Percentiles rank a stretch among this genome's conserved stretches.
Evolutionary conservation across 2,888 invertebrate genomes (phyloP).

Genomic region (Coleophora deauratella): DNA sequence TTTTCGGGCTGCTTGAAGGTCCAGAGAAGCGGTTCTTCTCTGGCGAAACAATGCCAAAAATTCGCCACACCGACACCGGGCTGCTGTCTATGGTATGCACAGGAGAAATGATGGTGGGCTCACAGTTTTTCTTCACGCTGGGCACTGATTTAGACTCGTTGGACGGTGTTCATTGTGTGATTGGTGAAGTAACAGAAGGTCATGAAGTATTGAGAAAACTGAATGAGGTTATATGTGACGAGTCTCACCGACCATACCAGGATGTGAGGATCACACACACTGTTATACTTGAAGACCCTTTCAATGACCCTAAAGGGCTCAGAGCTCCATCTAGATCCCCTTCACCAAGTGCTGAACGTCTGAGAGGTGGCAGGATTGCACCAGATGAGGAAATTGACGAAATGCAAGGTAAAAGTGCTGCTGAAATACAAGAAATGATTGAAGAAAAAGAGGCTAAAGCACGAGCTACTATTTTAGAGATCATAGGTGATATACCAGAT

Average conservation of each 20-base stretch:
- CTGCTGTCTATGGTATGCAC: slow-evolving; percentile 96
- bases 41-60: slow-evolving; percentile 91
- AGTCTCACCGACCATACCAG: slow-evolving; percentile 90
- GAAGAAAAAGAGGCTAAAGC: slow-evolving; percentile 96
- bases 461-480: slow-evolving; percentile 97
- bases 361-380: slow-evolving; percentile 90
- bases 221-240: slow-evolving; percentile 96
- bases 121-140: slow-evolving; percentile 97
- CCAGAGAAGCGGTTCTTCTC: slow-evolving; percentile 91
- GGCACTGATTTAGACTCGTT: slow-evolving; percentile 90
- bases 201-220: slow-evolving; percentile 88
- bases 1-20: slow-evolving; percentile 91
- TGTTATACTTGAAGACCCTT: slow-evolving; percentile 96
- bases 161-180: slow-evolving; percentile 94
- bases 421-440: slow-evolving; percentile 90
- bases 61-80: slow-evolving; percentile 91
- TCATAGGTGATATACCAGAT: slow-evolving; percentile 98
- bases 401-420: slow-evolving; percentile 85
- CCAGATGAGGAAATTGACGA: slow-evolving; percentile 96
- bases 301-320: slow-evolving; percentile 88
- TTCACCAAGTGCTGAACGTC: slow-evolving; percentile 85
- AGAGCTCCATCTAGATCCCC: slow-evolving; percentile 89
- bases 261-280: slow-evolving; percentile 98
- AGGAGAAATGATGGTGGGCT: slow-evolving; percentile 91
- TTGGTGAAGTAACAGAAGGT: slow-evolving; percentile 96